A percentile compares a stretch with the other conserved stretches of the same genome.
phyloP scores from a whole-genome alignment of 2,113 vertebrate species.

The Menidia beryllina region DNA sequence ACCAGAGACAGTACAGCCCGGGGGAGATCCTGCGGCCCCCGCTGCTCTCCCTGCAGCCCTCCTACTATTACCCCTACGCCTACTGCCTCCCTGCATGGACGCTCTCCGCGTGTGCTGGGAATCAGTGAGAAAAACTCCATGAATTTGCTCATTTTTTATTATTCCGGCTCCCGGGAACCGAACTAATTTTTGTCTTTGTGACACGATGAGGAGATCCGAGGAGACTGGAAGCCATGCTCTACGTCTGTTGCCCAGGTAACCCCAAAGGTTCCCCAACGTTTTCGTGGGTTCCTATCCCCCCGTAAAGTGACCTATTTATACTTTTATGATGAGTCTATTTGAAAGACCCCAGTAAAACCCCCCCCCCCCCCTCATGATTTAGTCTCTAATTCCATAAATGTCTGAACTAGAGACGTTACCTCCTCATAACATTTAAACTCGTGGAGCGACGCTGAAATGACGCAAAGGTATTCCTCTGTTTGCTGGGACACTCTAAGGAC shows the following conservation, averaged over 20 bases:
- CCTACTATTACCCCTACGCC: conserved; percentile 95
- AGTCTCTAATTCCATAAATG: not conserved
- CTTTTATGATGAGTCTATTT: not conserved
- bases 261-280: not conserved
- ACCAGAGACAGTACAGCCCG: conserved; percentile 96
- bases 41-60: conserved; percentile 90
- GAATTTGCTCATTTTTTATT: conserved; percentile 71
- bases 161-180: conserved; percentile 50
- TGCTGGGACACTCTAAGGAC: conserved; percentile 51
- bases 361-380: not conserved
- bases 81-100: conserved; percentile 98
- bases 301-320: conserved; percentile 7
- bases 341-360: conserved; percentile 21
- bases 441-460: conserved; percentile 39
- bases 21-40: conserved; percentile 92
- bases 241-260: conserved; percentile 70
- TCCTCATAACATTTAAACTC: conserved; percentile 35
- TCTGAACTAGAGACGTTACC: conserved; percentile 43
- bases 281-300: conserved; percentile 12
- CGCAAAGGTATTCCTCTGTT: conserved; percentile 47
- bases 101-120: conserved; percentile 89
- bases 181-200: conserved; percentile 34
- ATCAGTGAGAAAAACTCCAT: conserved; percentile 76
- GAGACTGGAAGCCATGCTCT: conserved; percentile 29
- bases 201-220: conserved; percentile 56